phyloP scores from a whole-genome alignment of 2,113 vertebrate species.

The Hemichromis elongatus region DNA sequence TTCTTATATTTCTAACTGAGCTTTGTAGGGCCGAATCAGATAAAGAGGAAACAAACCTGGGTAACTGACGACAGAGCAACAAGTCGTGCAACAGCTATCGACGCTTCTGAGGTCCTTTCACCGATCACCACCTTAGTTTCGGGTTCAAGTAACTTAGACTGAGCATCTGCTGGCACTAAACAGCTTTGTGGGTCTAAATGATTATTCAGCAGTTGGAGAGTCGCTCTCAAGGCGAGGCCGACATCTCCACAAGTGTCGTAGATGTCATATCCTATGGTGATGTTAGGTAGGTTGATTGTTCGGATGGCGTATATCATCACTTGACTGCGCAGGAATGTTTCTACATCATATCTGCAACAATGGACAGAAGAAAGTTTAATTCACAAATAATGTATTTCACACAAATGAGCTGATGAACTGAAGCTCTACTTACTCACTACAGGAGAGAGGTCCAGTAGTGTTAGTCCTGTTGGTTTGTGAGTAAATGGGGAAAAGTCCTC shows the following conservation, averaged over 20 bases:
- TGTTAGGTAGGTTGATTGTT: slow-evolving; percentile 53
- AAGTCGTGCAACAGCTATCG: slow-evolving; percentile 46
- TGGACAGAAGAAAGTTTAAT: background rate
- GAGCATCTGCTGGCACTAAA: background rate
- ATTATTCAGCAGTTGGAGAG: slow-evolving; percentile 30
- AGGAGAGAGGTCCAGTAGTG: background rate
- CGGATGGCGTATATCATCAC: slow-evolving; percentile 58
- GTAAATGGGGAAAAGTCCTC: slow-evolving; percentile 60
- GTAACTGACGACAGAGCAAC: slow-evolving; percentile 47
- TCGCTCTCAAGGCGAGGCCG: slow-evolving; percentile 6
- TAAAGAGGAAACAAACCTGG: slow-evolving; percentile 43
- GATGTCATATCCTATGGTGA: slow-evolving; percentile 62
- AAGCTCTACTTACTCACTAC: slow-evolving; percentile 7
- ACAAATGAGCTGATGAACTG: background rate
- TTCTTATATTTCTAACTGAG: background rate
- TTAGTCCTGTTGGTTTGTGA: background rate
- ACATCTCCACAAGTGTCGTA: slow-evolving; percentile 64
- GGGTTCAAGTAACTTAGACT: background rate
- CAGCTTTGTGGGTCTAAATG: background rate
- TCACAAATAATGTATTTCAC: background rate
- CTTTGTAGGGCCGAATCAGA: background rate
- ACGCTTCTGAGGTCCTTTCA: slow-evolving; percentile 46
- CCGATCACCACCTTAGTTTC: slow-evolving; percentile 54
- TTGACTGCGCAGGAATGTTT: slow-evolving; percentile 24
- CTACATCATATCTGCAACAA: background rate